Base-by-base conservation (phyloP, 2,113 vertebrate species). In the Arenaria interpres region DNA sequence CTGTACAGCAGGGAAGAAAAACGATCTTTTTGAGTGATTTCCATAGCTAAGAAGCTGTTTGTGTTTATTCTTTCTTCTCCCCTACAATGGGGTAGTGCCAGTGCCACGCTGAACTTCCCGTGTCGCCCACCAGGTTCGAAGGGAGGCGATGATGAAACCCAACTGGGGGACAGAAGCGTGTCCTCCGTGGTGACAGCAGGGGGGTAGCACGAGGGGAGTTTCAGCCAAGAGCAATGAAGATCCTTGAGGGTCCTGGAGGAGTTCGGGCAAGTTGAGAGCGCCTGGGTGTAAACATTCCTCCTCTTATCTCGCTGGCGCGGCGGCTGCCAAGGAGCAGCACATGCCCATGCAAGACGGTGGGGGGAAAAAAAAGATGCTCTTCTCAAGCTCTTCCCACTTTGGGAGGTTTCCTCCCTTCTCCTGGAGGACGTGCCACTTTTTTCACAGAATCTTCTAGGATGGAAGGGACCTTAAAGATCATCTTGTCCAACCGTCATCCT, bases 401-500 rank as follows among this genome's bases (percentile, higher is more conserved):
- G 28, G 48, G 59, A 71, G 35, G 13, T 75, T 71, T 89, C 64
- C 51, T 24, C 10, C 18, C 74, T 37, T 21, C 48, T 66, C 8
- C 2, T 10, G 1, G 14, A 3, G 32, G 60, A 51, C 86, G 33
- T 1, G 0, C 0, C 1, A 5, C 3, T 1, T 32, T 60, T 39
- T 39, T n/a, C n/a, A n/a, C n/a, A n/a, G n/a, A n/a, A n/a, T n/a
- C n/a, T n/a, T n/a, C n/a, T n/a, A n/a, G n/a, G n/a, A n/a, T n/a
- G n/a, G n/a, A n/a, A n/a, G n/a, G n/a, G n/a, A n/a, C n/a, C n/a
- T n/a, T n/a, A n/a, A n/a, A n/a, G n/a, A n/a, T n/a, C n/a, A n/a
- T n/a, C n/a, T n/a, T n/a, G n/a, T n/a, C n/a, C n/a, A n/a, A n/a
- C n/a, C n/a, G n/a, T n/a, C n/a, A n/a, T n/a, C n/a, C n/a, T n/a